Base-by-base conservation (phyloP, 2,888 invertebrate species). In the Biston betularia region DNA sequence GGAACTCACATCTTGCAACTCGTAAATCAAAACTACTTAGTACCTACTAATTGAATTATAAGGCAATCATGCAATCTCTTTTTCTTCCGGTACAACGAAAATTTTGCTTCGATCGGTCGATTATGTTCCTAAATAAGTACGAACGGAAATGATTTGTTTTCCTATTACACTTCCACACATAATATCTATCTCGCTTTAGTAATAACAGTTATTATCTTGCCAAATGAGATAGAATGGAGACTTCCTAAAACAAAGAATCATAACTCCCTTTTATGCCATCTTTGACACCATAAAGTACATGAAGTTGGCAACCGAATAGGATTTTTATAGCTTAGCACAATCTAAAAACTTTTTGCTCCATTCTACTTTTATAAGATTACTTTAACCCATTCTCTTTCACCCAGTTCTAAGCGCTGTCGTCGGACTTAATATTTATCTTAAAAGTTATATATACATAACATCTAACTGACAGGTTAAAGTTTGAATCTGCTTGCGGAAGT, bases 211-310 rank as follows among this genome's bases (percentile, higher is more conserved):
- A 66, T 67, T 50, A 58, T 45, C 46, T 45, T 54, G 11, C 45
- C 38, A 59, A 68, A 63, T 68, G 59, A 63, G 49, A 55, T 50
- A 46, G 55, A 68, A 60, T 63, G 50, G 6, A 33, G 45, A 44
- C n/a, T 53, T 55, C 34, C 55, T 59, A 52, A 59, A 63, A 68
- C 67, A 63, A 68, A 59, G 55, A 7, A 46, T 33, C 62, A 59
- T 68, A 68, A 68, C 63, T 63, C 50, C n/a, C n/a, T 63, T 66
- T 68, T 68, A 68, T 55, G 59, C 35, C 45, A 14, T 35, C 48
- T 66, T 57, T 57, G 53, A 62, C 57, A 54, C 66, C 52, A 38
- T 66, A 66, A 66, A 65, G 40, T 54, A 60, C 24, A 48, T 58
- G 53, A 44, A 53, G 40, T 62, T 66, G 62, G 62, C 53, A 53